Evolutionary conservation across 2,888 invertebrate genomes (phyloP).

Genomic region (Mesoligia furuncula): DNA sequence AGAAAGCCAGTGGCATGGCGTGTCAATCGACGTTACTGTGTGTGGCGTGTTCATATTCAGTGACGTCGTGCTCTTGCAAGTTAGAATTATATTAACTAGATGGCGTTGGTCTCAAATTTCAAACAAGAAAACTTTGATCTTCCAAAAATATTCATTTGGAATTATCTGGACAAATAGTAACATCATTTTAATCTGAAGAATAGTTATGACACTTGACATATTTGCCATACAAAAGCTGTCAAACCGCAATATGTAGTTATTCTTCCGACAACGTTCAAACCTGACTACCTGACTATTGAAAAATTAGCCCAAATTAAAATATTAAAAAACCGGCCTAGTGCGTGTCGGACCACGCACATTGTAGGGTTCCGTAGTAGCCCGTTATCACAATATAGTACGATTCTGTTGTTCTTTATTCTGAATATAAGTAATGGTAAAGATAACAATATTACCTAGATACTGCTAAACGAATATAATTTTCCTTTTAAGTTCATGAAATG

Average conservation of each 20-base stretch:
- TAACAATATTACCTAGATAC: no score
- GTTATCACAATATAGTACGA: no score
- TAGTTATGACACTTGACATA: neutral
- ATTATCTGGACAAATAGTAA: neutral
- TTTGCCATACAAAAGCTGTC: neutral
- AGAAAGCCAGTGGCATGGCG: neutral
- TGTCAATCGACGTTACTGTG: neutral
- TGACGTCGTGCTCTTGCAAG: slow-evolving; percentile 5
- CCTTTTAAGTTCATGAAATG: no score
- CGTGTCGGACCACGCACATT: no score
- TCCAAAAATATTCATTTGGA: neutral
- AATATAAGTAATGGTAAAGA: no score
- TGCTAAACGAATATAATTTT: no score
- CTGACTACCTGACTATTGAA: no score
- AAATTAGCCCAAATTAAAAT: neutral
- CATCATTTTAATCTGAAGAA: neutral
- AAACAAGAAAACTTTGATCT: fast-evolving
- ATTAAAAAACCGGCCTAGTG: no score
- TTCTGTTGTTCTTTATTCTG: no score
- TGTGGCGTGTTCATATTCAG: neutral
- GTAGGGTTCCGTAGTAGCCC: no score
- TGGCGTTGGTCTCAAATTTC: slow-evolving; percentile 44
- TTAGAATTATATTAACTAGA: slow-evolving; percentile 25
- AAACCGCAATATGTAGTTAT: neutral
- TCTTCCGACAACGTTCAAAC: no score